A percentile compares a stretch with the other conserved stretches of the same genome.
Conservation (phyloP, 2,888 invertebrate genomes). For the Heliconius sara region DNA sequence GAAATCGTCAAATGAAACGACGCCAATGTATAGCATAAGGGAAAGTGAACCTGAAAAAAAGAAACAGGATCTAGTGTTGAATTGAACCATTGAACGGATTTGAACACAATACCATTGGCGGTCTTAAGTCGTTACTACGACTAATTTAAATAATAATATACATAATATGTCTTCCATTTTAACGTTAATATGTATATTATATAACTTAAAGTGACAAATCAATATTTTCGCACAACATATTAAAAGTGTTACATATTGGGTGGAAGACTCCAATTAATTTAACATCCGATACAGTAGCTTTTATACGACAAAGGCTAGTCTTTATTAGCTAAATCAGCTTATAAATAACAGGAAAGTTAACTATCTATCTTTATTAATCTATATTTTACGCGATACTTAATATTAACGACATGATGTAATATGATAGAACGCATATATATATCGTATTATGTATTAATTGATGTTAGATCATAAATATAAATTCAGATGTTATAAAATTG, state of each 20-base stretch:
- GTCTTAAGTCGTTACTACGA: too few relatives aligned
- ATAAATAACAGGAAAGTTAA: conserved; percentile 41
- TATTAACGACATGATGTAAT: conserved; percentile 32
- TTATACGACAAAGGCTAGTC: conserved; percentile 7
- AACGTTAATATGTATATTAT: too few relatives aligned
- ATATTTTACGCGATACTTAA: conserved; percentile 33
- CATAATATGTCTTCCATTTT: too few relatives aligned
- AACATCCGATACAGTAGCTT: background rate
- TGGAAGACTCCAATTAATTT: background rate
- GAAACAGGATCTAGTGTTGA: too few relatives aligned
- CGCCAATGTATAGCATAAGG: too few relatives aligned
- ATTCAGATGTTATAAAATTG: conserved; percentile 1
- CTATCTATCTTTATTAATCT: conserved; percentile 26
- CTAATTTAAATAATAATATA: too few relatives aligned
- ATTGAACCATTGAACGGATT: too few relatives aligned
- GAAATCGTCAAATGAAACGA: too few relatives aligned
- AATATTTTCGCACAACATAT: background rate
- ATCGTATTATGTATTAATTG: conserved; percentile 37
- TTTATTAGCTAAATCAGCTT: conserved; percentile 25
- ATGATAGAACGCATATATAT: conserved; percentile 25
- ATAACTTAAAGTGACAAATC: too few relatives aligned
- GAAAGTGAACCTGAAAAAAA: too few relatives aligned
- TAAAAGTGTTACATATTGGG: background rate
- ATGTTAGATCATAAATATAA: conserved; percentile 9
- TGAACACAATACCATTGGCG: too few relatives aligned